phyloP scores from a whole-genome alignment of 1,140 invertebrate genomes.

The Tribolium madens region DNA sequence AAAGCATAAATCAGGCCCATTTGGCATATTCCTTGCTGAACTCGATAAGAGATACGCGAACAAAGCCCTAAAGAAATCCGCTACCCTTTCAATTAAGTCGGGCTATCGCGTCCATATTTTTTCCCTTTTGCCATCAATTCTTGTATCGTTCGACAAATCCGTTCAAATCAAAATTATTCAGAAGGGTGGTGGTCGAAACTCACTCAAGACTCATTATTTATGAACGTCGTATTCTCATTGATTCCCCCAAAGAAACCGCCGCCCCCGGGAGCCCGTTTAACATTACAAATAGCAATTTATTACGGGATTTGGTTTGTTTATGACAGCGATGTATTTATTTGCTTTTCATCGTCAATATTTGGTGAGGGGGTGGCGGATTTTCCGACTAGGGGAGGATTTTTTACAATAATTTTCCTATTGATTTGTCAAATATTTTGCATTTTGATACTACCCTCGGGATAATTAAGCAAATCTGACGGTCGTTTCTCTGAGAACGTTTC shows the following conservation, averaged over 20 bases:
- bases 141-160: conserved; percentile 1
- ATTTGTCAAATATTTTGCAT: too few relatives aligned
- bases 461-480: neutral
- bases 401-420: too few relatives aligned
- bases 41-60: conserved; percentile 32
- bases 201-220: neutral
- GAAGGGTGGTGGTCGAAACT: neutral
- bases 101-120: conserved; percentile 13
- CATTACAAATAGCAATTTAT: conserved; percentile 34
- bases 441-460: too few relatives aligned
- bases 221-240: neutral
- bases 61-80: neutral
- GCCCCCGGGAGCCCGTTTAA: conserved; percentile 12
- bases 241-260: neutral
- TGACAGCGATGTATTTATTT: conserved; percentile 35
- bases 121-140: conserved; percentile 13
- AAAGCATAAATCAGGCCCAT: conserved; percentile 30
- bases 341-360: conserved; percentile 32
- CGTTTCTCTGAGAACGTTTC: neutral
- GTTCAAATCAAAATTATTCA: neutral
- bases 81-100: conserved; percentile 24
- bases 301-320: conserved; percentile 37
- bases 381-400: too few relatives aligned
- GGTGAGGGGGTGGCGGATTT: neutral
- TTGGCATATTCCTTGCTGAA: conserved; percentile 1